Percentiles rank a stretch among this genome's conserved stretches.
phyloP scores from a whole-genome alignment of 2,888 invertebrate genomes.

The Hirtodrosophila alboralis region DNA sequence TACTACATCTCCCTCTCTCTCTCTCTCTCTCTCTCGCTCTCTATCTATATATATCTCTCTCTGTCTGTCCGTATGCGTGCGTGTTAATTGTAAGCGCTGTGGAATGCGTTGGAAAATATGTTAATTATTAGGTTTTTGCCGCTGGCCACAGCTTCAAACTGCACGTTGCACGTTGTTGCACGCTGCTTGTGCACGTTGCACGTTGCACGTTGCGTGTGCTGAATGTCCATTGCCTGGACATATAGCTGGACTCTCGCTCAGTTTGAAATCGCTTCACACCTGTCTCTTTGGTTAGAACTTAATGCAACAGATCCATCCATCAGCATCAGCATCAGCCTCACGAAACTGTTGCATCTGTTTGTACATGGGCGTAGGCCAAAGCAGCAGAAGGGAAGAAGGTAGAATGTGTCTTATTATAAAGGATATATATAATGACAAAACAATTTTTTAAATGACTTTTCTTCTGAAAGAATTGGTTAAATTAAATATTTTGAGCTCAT shows the following conservation, averaged over 20 bases:
- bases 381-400: too few species aligned
- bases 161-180: conserved; percentile 11
- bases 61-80: conserved; percentile 53
- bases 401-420: too few species aligned
- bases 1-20: conserved; percentile 1
- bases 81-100: conserved; percentile 80
- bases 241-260: conserved; percentile 4
- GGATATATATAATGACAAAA: too few species aligned
- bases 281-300: conserved; percentile 25
- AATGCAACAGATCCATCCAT: conserved; percentile 23
- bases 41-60: conserved; percentile 4
- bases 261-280: conserved; percentile 27
- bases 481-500: too few species aligned
- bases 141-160: conserved; percentile 23
- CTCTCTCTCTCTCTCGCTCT: neutral
- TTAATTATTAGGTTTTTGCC: conserved; percentile 76
- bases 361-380: neutral
- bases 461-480: too few species aligned
- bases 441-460: too few species aligned
- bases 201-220: conserved; percentile 27
- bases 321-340: conserved; percentile 46
- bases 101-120: conserved; percentile 80
- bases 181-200: conserved; percentile 26
- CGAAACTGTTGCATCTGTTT: conserved; percentile 43
- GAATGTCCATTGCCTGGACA: conserved; percentile 8